Evolutionary conservation across 2,797 vertebrate genomes (phyloP).

Genomic region (Lutjanus campechanus): DNA sequence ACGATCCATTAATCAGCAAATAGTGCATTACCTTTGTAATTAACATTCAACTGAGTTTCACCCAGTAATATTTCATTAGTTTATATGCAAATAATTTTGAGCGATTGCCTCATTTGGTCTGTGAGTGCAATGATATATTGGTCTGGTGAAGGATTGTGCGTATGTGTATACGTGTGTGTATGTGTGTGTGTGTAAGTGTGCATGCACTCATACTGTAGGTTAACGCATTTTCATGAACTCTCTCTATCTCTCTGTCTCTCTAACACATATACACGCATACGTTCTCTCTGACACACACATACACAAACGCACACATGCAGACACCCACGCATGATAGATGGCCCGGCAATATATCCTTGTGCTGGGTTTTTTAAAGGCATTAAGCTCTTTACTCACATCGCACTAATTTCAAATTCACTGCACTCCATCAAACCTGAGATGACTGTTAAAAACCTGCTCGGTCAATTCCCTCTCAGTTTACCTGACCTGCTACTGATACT

Average conservation of each 20-base stretch:
- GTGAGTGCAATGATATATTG: constrained; percentile 91
- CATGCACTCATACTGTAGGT: constrained; percentile 55
- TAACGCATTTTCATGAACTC: constrained; percentile 68
- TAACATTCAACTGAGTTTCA: constrained; percentile 96
- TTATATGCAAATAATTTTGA: constrained; percentile 99
- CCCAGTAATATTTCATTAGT: constrained; percentile 96
- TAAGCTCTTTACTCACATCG: constrained; percentile 74
- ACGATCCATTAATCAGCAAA: constrained; percentile 99
- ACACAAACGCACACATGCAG: constrained; percentile 8
- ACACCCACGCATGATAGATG: constrained; percentile 74
- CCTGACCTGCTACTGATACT: constrained; percentile 41
- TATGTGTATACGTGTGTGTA: constrained; percentile 27
- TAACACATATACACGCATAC: constrained; percentile 15
- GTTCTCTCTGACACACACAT: constrained; percentile 15
- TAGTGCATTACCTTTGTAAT: constrained; percentile 97
- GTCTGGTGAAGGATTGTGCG: constrained; percentile 77
- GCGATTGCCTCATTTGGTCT: constrained; percentile 98
- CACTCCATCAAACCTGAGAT: constrained; percentile 79
- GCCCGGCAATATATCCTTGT: constrained; percentile 65
- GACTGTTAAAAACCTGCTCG: constrained; percentile 59
- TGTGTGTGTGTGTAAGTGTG: background rate
- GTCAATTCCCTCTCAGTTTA: constrained; percentile 62
- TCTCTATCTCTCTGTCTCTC: constrained; percentile 46
- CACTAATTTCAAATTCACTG: constrained; percentile 80
- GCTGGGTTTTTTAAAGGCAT: constrained; percentile 75